phyloP scores from a whole-genome alignment of 2,888 invertebrate genomes.

The Plagiodera versicolora region DNA sequence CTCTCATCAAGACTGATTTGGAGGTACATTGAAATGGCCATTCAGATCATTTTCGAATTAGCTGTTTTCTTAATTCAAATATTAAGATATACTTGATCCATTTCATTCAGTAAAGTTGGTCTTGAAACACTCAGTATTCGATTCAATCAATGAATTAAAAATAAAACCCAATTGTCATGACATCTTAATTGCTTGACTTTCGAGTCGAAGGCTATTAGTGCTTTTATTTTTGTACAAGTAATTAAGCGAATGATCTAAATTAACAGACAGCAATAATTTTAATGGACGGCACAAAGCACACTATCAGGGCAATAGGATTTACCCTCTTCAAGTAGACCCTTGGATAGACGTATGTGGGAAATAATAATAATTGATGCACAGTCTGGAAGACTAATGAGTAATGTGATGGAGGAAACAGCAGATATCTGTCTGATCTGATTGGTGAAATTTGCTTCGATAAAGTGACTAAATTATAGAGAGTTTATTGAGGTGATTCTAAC shows the following conservation, averaged over 20 bases:
- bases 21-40: too few relatives aligned
- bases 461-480: too few relatives aligned
- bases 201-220: conserved; percentile 9
- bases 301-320: conserved; percentile 24
- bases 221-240: conserved; percentile 18
- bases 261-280: conserved; percentile 25
- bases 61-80: too few relatives aligned
- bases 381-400: not conserved
- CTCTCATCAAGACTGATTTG: too few relatives aligned
- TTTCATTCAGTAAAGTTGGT: too few relatives aligned
- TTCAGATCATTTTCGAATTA: too few relatives aligned
- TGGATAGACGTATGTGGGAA: conserved; percentile 22
- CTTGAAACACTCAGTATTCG: not conserved
- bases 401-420: not conserved
- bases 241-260: conserved; percentile 29
- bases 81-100: too few relatives aligned
- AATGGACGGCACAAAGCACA: conserved; percentile 15
- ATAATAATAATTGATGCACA: conserved; percentile 24
- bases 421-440: too few relatives aligned
- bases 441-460: too few relatives aligned
- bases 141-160: not conserved
- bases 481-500: too few relatives aligned
- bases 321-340: conserved; percentile 27
- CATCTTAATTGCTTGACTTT: conserved; percentile 10
- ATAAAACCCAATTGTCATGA: conserved; percentile 12